Conservation (phyloP, 2,888 invertebrate genomes). For the Palloptera scutellata region DNA sequence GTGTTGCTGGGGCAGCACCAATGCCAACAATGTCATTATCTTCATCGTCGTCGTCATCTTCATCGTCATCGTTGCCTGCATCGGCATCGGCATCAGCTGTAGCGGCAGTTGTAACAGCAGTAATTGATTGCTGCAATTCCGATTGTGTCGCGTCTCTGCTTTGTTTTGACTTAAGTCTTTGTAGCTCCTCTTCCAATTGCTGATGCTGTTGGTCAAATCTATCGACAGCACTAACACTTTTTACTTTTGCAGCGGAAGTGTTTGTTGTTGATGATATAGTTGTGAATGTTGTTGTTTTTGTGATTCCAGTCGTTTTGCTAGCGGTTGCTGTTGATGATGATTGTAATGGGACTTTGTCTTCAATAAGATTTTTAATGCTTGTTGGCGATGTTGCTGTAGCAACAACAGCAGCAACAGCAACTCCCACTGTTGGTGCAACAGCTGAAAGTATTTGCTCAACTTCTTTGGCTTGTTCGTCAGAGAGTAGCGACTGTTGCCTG, state of each 20-base stretch:
- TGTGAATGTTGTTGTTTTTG: slow-evolving; percentile 6
- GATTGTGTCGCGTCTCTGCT: too few relatives aligned
- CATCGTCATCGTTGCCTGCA: slow-evolving; percentile 30
- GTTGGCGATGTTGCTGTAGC: slow-evolving; percentile 56
- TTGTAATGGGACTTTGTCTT: slow-evolving; percentile 33
- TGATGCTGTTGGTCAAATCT: neutral
- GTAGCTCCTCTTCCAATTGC: too few relatives aligned
- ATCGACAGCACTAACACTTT: neutral
- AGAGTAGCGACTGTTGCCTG: slow-evolving; percentile 82
- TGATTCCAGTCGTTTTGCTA: neutral
- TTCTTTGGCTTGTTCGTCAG: slow-evolving; percentile 91
- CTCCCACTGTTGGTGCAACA: slow-evolving; percentile 64
- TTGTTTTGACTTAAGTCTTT: too few relatives aligned
- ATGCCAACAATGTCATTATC: slow-evolving; percentile 55
- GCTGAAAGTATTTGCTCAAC: slow-evolving; percentile 82
- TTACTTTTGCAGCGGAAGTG: neutral
- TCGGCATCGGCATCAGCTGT: slow-evolving; percentile 37
- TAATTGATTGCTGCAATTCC: slow-evolving; percentile 19
- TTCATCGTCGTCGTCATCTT: slow-evolving; percentile 47
- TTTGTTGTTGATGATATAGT: neutral
- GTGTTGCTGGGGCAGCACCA: slow-evolving; percentile 44
- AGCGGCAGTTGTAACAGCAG: slow-evolving; percentile 29
- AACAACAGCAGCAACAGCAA: slow-evolving; percentile 57
- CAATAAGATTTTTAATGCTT: slow-evolving; percentile 58
- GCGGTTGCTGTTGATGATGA: slow-evolving; percentile 24